These are phyloP conservation scores for Pogonus chalceus DNA, from an alignment of 1,140 invertebrate genomes.

Conservation along the genomic window DNA sequence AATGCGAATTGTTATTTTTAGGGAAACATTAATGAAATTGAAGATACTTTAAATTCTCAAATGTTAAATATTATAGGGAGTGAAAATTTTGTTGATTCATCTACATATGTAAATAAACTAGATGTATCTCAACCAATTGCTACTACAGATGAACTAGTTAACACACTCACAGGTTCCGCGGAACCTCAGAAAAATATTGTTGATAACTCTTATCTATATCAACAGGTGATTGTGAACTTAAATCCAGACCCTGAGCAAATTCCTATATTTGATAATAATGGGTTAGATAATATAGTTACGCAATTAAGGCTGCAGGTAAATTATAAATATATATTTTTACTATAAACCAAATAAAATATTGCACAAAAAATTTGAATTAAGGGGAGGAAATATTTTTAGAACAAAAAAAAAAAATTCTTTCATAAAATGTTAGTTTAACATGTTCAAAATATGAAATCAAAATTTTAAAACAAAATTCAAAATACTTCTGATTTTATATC, in stretches of 20 bases:
- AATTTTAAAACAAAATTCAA: too few relatives aligned
- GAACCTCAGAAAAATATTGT: background rate
- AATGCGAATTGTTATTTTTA: conserved; percentile 16
- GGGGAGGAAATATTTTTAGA: too few relatives aligned
- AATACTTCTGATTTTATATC: too few relatives aligned
- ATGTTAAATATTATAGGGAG: conserved; percentile 29
- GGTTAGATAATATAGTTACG: conserved; percentile 1
- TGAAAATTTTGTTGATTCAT: background rate
- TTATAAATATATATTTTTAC: too few relatives aligned
- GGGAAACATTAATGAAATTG: conserved; percentile 37
- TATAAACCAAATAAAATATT: too few relatives aligned
- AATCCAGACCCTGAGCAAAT: conserved; percentile 4
- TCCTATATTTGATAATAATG: conserved; percentile 7
- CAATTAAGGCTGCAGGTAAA: conserved; percentile 9
- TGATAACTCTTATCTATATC: background rate
- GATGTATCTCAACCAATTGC: background rate
- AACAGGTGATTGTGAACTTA: background rate
- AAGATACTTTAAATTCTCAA: conserved; percentile 37
- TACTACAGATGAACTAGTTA: background rate
- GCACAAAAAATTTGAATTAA: too few relatives aligned
- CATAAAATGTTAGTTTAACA: too few relatives aligned
- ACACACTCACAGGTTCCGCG: background rate
- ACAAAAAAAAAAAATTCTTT: too few relatives aligned
- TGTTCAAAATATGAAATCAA: too few relatives aligned
- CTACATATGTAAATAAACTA: background rate